Percentiles rank a stretch among this genome's conserved stretches.
Evolutionary conservation across 2,888 invertebrate genomes (phyloP).

Genomic region (Ommatoiulus sabulosus): DNA sequence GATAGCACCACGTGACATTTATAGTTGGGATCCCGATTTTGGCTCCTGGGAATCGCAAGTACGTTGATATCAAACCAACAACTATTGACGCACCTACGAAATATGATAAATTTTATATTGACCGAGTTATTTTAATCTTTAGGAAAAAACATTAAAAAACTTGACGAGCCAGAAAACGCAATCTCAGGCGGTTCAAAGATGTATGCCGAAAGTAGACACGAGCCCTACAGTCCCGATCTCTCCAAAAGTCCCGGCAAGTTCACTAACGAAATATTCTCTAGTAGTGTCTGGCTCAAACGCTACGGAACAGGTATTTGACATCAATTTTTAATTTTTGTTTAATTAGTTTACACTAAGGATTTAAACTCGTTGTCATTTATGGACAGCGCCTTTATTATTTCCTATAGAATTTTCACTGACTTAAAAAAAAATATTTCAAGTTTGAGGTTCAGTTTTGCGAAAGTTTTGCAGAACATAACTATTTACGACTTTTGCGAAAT

Average conservation of each 20-base stretch:
- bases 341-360: too few species aligned
- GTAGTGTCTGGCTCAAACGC: neutral
- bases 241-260: neutral
- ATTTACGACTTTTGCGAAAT: too few species aligned
- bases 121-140: neutral
- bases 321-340: neutral
- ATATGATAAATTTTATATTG: neutral
- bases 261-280: neutral
- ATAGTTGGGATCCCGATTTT: neutral
- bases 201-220: neutral
- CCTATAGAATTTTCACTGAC: too few species aligned
- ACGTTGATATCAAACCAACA: neutral
- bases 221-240: neutral
- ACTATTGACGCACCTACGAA: neutral
- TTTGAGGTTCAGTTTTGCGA: too few species aligned
- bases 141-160: neutral
- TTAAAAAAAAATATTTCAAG: too few species aligned
- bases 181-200: neutral
- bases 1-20: neutral
- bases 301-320: neutral
- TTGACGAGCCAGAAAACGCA: neutral
- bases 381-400: too few species aligned
- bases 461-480: too few species aligned
- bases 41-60: neutral
- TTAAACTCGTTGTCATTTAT: too few species aligned